phyloP scores from a whole-genome alignment of 2,888 invertebrate genomes.

The Ornithoptera alexandrae region DNA sequence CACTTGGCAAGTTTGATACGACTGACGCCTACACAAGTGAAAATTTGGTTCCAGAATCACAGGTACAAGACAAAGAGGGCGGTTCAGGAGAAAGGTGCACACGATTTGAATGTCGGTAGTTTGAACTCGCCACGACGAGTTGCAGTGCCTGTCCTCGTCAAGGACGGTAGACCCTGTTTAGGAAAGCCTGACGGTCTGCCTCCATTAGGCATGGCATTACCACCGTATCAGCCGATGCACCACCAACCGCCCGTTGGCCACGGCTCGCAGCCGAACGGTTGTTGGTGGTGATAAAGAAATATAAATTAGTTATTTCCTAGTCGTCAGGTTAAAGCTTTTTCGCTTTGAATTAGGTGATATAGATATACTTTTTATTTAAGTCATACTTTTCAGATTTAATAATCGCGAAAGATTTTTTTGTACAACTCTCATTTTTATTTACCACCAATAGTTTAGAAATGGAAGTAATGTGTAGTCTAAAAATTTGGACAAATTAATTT shows the following conservation, averaged over 20 bases:
- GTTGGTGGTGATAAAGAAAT: slow-evolving; percentile 76
- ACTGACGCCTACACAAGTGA: slow-evolving; percentile 97
- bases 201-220: slow-evolving; percentile 70
- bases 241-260: slow-evolving; percentile 66
- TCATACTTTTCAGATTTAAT: neutral
- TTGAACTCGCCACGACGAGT: slow-evolving; percentile 93
- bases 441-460: neutral
- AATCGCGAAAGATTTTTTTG: neutral
- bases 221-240: slow-evolving; percentile 73
- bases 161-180: slow-evolving; percentile 95
- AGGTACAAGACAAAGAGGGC: slow-evolving; percentile 99
- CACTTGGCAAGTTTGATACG: slow-evolving; percentile 96
- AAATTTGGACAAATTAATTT: neutral
- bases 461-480: neutral
- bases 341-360: slow-evolving; percentile 16
- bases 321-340: slow-evolving; percentile 46
- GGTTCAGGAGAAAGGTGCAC: slow-evolving; percentile 93
- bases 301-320: slow-evolving; percentile 60
- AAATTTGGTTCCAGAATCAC: slow-evolving; percentile 99
- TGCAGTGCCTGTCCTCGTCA: slow-evolving; percentile 95
- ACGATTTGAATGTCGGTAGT: slow-evolving; percentile 83
- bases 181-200: slow-evolving; percentile 79
- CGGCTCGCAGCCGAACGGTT: slow-evolving; percentile 64
- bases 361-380: slow-evolving; percentile 11
- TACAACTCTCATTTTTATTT: neutral